These are phyloP conservation scores for Mormyrops attenuatus DNA, from an alignment of 2,797 vertebrate species.

Conservation along the genomic window DNA sequence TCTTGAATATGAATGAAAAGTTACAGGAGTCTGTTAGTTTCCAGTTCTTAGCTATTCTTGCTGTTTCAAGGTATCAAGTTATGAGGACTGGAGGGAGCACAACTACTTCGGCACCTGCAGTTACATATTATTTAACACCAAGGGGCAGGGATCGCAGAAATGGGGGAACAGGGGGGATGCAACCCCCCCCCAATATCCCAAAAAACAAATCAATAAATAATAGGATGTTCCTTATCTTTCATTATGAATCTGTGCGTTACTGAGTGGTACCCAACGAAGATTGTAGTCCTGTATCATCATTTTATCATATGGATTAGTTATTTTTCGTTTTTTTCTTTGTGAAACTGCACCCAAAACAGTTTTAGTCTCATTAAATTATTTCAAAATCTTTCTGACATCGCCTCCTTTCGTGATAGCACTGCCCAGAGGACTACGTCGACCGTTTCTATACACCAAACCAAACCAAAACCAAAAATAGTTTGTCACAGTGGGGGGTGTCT, in stretches of 20 bases:
- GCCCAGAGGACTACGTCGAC: background rate
- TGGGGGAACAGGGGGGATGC: background rate
- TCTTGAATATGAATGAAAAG: background rate
- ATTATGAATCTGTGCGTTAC: background rate
- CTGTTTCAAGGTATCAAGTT: background rate
- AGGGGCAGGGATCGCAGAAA: background rate
- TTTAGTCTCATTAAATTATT: background rate
- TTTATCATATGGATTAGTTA: background rate
- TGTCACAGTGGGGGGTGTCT: slow-evolving; percentile 39
- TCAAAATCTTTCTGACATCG: background rate
- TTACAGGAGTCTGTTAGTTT: background rate
- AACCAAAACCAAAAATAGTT: background rate
- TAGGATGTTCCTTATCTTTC: background rate
- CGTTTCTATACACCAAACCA: background rate
- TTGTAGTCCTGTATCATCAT: background rate
- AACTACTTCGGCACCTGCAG: background rate
- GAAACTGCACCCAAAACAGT: background rate
- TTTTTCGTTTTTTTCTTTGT: background rate
- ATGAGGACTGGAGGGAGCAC: background rate
- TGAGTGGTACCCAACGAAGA: background rate
- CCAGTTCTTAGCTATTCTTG: background rate
- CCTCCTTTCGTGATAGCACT: background rate
- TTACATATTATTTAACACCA: background rate
- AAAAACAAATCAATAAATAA: background rate
- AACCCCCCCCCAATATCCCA: background rate